Conservation (phyloP, 2,888 invertebrate species). For the Acrobasis repandana region DNA sequence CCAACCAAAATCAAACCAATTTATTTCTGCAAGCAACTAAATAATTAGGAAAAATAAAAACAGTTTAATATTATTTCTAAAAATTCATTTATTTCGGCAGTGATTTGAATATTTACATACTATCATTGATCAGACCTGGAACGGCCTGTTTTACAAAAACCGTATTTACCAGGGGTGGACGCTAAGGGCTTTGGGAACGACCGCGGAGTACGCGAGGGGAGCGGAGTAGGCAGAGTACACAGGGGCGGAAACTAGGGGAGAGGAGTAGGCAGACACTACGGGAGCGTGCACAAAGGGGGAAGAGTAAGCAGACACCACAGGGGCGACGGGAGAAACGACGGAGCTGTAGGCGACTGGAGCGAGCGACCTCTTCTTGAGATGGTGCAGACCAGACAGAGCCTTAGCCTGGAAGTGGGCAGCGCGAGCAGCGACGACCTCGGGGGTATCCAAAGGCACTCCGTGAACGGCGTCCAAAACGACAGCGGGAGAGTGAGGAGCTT, state of each 20-base stretch:
- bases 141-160: slow-evolving; percentile 17
- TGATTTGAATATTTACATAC: slow-evolving; percentile 34
- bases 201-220: slow-evolving; percentile 38
- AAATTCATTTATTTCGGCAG: slow-evolving; percentile 50
- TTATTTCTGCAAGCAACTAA: no score
- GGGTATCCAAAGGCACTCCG: slow-evolving; percentile 76
- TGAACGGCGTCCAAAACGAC: slow-evolving; percentile 68
- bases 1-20: no score
- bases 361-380: slow-evolving; percentile 63
- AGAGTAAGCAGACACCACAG: slow-evolving; percentile 43
- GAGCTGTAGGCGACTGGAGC: slow-evolving; percentile 55
- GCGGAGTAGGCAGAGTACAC: slow-evolving; percentile 36
- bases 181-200: slow-evolving; percentile 57
- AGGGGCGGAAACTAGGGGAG: slow-evolving; percentile 31
- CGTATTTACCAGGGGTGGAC: slow-evolving; percentile 61
- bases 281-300: slow-evolving; percentile 43
- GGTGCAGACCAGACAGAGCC: slow-evolving; percentile 66
- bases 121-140: slow-evolving; percentile 35
- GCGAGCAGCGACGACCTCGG: slow-evolving; percentile 76
- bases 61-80: slow-evolving; percentile 22
- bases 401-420: slow-evolving; percentile 74
- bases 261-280: slow-evolving; percentile 36
- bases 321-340: slow-evolving; percentile 49
- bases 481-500: slow-evolving; percentile 69
- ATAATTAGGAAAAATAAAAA: not conserved